These are phyloP conservation scores for Antigone vipio DNA, from an alignment of 2,113 vertebrate genomes.

Conservation along the genomic window DNA sequence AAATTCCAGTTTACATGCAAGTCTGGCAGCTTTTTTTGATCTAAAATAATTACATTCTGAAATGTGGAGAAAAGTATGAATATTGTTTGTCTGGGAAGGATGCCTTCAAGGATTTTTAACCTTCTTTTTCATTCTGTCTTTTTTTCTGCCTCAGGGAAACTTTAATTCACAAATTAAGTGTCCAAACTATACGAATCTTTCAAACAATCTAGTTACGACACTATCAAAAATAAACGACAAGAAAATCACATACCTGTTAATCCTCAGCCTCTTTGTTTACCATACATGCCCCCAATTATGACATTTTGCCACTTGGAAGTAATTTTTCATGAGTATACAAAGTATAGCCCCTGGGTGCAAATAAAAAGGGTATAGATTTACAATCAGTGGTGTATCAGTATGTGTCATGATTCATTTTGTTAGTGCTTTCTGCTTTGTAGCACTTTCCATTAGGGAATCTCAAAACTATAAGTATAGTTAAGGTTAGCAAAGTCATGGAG, in stretches of 20 bases:
- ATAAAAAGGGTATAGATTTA: conserved; percentile 25
- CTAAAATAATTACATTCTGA: background rate
- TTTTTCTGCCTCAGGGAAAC: background rate
- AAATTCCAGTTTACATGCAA: background rate
- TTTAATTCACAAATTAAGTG: background rate
- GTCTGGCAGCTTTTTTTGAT: background rate
- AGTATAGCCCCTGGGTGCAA: background rate
- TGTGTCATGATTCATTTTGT: conserved; percentile 28
- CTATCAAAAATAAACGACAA: background rate
- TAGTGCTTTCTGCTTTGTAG: conserved; percentile 2
- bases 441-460: conserved; percentile 10
- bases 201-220: background rate
- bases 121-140: background rate
- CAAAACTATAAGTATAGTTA: conserved; percentile 20
- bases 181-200: background rate
- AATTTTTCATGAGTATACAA: background rate
- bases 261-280: background rate
- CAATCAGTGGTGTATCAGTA: conserved; percentile 21
- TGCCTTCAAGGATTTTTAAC: background rate
- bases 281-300: background rate
- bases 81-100: background rate
- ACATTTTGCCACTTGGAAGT: background rate
- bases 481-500: background rate
- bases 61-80: background rate
- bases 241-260: background rate